Evolutionary conservation across 2,797 vertebrate genomes (phyloP).

Genomic region (Enteromius anoplus): DNA sequence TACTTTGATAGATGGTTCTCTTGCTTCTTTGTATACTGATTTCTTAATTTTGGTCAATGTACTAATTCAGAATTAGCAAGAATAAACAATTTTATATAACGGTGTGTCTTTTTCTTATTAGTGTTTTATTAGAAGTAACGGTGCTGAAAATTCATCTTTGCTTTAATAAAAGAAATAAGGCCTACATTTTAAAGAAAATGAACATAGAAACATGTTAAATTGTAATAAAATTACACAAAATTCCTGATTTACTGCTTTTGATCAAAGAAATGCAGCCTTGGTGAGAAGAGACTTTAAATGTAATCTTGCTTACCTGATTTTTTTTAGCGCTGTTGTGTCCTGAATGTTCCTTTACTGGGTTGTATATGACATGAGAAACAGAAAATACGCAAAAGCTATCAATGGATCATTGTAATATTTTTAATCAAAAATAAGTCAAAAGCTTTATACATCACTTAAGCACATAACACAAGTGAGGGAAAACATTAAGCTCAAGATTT

Average conservation of each 20-base stretch:
- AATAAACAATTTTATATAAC: constrained; percentile 79
- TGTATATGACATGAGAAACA: background rate
- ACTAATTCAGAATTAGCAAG: constrained; percentile 65
- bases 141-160: background rate
- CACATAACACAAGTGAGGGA: constrained; percentile 9
- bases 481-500: background rate
- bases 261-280: background rate
- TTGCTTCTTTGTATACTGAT: constrained; percentile 64
- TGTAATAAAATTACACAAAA: too few species aligned
- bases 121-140: background rate
- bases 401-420: constrained; percentile 8
- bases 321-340: background rate
- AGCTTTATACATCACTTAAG: constrained; percentile 40
- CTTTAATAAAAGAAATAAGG: background rate
- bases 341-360: background rate
- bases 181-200: too few species aligned
- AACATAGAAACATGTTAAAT: background rate
- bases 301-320: background rate
- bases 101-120: background rate
- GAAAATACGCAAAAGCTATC: background rate
- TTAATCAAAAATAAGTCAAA: constrained; percentile 45
- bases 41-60: constrained; percentile 67
- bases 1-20: constrained; percentile 56
- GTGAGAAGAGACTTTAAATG: background rate
- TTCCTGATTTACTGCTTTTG: background rate